Evolutionary conservation across 2,797 vertebrate genomes (phyloP), one percentile per base, ranked within the genome.

Genomic region (Sardinella longiceps): DNA sequence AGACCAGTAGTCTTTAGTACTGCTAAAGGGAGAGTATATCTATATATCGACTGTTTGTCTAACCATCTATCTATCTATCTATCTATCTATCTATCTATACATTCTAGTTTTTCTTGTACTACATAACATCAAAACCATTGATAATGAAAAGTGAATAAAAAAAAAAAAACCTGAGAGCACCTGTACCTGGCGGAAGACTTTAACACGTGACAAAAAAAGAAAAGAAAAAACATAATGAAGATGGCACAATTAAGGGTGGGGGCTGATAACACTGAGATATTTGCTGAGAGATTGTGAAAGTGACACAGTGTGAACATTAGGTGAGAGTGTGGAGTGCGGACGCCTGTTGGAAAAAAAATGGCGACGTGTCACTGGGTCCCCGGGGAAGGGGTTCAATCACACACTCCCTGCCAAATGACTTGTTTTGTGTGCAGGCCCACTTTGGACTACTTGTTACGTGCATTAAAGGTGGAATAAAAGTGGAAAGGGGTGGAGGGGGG

Each of bases 261-360:
- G 25, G 63, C 23, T 77, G 70, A 51, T 83, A 25, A 20, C 45
- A 39, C 37, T 11, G 58, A 66, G 45, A 66, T 28, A 43, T 3
- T 28, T 23, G 43, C 63, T 33, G 63, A 83, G 25, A 66, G 15
- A 46, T 50, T 48, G 60, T 5, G 82, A 83, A 23, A 83, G 46
- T 48, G 43, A 74, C 15, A 39, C 46, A 30, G 82, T 12, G 60
- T 83, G 82, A 83, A 74, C 45, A 74, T 48, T 46, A 70, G 82
- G 60, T 70, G 58, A 70, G 82, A 66, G 56, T 12, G 63, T n/a
- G n/a, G 58, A 28, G 58, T 63, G 25, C 5, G 58, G 58, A 15
- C 30, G 14, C 28, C 33, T 37, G 63, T 18, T 9, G 2, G 14
- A 77, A 37, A 23, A 43, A 77, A 37, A 23, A 43, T 43, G 70